Evolutionary conservation across 1,140 invertebrate species (phyloP).

Genomic region (Tetragonula clypearis): DNA sequence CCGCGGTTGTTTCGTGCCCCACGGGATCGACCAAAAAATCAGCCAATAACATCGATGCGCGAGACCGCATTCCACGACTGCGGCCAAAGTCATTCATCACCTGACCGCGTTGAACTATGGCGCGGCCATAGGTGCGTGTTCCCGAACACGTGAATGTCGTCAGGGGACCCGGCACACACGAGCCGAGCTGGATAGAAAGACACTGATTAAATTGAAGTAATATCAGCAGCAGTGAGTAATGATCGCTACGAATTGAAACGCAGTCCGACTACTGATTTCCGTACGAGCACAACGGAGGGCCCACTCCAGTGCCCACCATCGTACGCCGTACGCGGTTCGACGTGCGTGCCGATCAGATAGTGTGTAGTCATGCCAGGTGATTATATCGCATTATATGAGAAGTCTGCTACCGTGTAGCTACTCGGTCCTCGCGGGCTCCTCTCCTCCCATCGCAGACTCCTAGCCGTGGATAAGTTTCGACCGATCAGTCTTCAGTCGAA

Average conservation of each 20-base stretch:
- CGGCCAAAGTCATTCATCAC: conserved; percentile 76
- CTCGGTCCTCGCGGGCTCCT: conserved; percentile 73
- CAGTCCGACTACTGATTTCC: conserved; percentile 74
- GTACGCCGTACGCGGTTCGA: conserved; percentile 8
- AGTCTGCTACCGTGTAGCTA: conserved; percentile 80
- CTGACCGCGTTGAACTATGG: conserved; percentile 43
- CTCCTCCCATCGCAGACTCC: conserved; percentile 42
- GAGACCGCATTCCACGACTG: conserved; percentile 73
- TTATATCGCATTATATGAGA: conserved; percentile 82
- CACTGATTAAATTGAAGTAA: conserved; percentile 83
- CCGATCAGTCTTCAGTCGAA: conserved; percentile 29
- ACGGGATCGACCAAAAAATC: conserved; percentile 61
- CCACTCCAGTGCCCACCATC: conserved; percentile 1
- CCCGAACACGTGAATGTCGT: conserved; percentile 53
- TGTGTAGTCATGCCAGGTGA: conserved; percentile 82
- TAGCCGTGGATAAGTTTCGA: conserved; percentile 75
- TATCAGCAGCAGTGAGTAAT: conserved; percentile 82
- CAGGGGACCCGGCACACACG: conserved; percentile 16
- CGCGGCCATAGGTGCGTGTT: conserved; percentile 48
- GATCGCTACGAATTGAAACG: conserved; percentile 79
- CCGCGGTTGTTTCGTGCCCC: conserved; percentile 39
- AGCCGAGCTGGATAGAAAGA: conserved; percentile 72
- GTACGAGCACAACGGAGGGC: conserved; percentile 43
- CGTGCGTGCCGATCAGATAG: conserved; percentile 79
- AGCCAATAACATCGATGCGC: conserved; percentile 75